Evolutionary conservation across 2,888 invertebrate species (phyloP).

Genomic region (Nudaria mundana): DNA sequence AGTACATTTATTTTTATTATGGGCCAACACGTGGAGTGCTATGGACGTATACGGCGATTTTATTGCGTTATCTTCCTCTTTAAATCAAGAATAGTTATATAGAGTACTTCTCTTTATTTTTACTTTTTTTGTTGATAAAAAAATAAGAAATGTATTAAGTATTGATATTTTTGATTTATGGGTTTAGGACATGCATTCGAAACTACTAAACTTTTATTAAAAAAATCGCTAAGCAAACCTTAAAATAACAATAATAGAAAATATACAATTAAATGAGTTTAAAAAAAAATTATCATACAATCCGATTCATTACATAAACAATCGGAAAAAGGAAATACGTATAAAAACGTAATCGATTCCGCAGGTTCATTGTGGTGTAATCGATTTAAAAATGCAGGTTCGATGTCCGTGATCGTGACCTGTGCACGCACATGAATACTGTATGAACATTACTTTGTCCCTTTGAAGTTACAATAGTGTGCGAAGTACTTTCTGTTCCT

Average conservation of each 20-base stretch:
- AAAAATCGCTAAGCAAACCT: no score
- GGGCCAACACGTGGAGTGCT: conserved; percentile 67
- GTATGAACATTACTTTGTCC: conserved; percentile 58
- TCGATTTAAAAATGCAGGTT: conserved; percentile 74
- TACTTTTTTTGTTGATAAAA: background rate
- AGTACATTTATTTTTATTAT: conserved; percentile 80
- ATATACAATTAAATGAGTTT: conserved; percentile 25
- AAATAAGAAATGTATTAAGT: no score
- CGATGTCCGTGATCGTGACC: conserved; percentile 77
- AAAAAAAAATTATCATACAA: conserved; percentile 46
- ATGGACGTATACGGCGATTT: conserved; percentile 56
- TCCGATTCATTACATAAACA: conserved; percentile 48
- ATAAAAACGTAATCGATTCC: conserved; percentile 55
- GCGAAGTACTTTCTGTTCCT: conserved; percentile 27
- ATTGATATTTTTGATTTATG: conserved; percentile 7
- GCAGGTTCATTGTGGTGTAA: conserved; percentile 56
- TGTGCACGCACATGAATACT: conserved; percentile 68
- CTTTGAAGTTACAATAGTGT: conserved; percentile 37
- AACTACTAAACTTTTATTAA: background rate
- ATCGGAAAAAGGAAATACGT: conserved; percentile 48
- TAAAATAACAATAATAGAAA: conserved; percentile 8
- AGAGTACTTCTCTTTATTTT: background rate
- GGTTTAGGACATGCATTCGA: background rate
- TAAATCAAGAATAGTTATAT: conserved; percentile 15
- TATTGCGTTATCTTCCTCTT: conserved; percentile 67